These are phyloP conservation scores for Punctoribates punctum DNA, from an alignment of 2,888 invertebrate genomes.

Conservation along the genomic window DNA sequence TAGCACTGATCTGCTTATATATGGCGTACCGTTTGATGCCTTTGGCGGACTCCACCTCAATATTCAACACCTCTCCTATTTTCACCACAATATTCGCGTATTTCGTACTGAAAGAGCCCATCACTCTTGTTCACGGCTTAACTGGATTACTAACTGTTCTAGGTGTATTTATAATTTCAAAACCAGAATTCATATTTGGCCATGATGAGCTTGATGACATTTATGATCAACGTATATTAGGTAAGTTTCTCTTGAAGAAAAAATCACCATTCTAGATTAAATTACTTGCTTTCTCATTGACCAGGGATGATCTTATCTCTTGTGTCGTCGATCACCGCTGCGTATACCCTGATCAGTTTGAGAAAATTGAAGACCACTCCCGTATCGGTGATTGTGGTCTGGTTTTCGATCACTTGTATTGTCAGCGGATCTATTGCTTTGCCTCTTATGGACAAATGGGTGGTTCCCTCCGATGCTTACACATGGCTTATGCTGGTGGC, in stretches of 20 bases:
- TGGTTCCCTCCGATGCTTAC: not conserved
- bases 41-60: slow-evolving; percentile 36
- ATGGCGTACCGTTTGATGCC: slow-evolving; percentile 40
- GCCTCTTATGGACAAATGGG: slow-evolving; percentile 10
- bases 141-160: slow-evolving; percentile 27
- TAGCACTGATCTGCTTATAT: slow-evolving; percentile 32
- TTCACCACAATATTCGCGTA: slow-evolving; percentile 37
- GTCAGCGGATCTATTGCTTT: slow-evolving; percentile 18
- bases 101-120: slow-evolving; percentile 29
- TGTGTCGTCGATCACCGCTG: slow-evolving; percentile 18
- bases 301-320: slow-evolving; percentile 15
- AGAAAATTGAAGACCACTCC: slow-evolving; percentile 41
- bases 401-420: slow-evolving; percentile 27
- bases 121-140: slow-evolving; percentile 19
- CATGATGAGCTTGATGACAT: not conserved
- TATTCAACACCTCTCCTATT: slow-evolving; percentile 34
- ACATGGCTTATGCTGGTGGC: slow-evolving; percentile 38
- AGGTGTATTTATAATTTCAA: slow-evolving; percentile 34
- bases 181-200: slow-evolving; percentile 35
- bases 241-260: too few species aligned
- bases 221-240: not conserved
- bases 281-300: too few species aligned
- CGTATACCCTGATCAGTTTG: slow-evolving; percentile 28
- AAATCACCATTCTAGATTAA: too few species aligned
- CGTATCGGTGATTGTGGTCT: slow-evolving; percentile 35